Percentiles rank a stretch among this genome's conserved stretches.
phyloP scores from a whole-genome alignment of 2,888 invertebrate genomes.

The Drosophila mayaguana region DNA sequence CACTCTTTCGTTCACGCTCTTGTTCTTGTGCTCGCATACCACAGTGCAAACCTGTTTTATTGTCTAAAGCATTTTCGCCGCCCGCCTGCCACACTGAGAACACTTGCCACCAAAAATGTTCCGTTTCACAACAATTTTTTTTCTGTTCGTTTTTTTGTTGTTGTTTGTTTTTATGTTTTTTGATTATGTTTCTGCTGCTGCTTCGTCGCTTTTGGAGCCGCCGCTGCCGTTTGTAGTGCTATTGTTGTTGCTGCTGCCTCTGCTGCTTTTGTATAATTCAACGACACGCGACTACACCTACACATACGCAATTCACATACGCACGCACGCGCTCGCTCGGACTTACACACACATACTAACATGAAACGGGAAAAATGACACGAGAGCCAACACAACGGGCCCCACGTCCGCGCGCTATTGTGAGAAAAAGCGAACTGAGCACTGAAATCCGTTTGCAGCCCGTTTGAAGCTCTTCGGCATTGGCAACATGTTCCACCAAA shows the following conservation, averaged over 20 bases:
- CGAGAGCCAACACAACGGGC: constrained; percentile 33
- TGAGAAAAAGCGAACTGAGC: constrained; percentile 61
- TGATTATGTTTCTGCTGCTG: constrained; percentile 25
- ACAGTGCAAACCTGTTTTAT: constrained; percentile 68
- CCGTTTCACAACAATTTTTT: constrained; percentile 48
- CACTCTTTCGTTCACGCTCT: constrained; percentile 16
- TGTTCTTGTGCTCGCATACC: constrained; percentile 33
- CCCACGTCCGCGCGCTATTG: constrained; percentile 53
- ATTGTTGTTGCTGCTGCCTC: constrained; percentile 42
- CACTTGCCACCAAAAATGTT: constrained; percentile 61
- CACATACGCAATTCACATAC: constrained; percentile 34
- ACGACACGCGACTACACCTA: constrained; percentile 61
- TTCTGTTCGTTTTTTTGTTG: constrained; percentile 17
- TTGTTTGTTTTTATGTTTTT: constrained; percentile 33
- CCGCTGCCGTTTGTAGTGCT: constrained; percentile 62
- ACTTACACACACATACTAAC: constrained; percentile 30
- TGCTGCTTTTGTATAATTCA: constrained; percentile 44
- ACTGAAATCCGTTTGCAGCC: constrained; percentile 27
- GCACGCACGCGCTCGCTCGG: constrained; percentile 32
- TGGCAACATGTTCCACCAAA: constrained; percentile 52
- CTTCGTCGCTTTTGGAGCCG: constrained; percentile 46
- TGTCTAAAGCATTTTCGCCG: constrained; percentile 64
- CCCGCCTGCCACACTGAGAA: constrained; percentile 60
- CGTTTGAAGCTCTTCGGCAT: constrained; percentile 44
- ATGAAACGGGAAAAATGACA: constrained; percentile 45